Evolutionary conservation across 2,797 vertebrate genomes (phyloP).

Genomic region (Coracias cyanogaster): DNA sequence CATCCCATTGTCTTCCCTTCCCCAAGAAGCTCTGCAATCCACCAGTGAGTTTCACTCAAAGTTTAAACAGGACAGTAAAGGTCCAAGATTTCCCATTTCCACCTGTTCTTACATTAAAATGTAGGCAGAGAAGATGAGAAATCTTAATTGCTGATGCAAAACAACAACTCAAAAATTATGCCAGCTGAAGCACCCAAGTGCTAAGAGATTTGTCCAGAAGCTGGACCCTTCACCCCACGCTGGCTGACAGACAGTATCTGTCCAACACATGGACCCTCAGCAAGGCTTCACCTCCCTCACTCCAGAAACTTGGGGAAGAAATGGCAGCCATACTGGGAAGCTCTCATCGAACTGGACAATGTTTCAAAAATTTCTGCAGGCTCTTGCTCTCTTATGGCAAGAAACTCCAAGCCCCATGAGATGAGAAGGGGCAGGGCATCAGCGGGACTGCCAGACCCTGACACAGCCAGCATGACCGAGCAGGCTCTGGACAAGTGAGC

Average conservation of each 20-base stretch:
- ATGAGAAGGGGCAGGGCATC: not conserved
- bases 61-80: not conserved
- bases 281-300: not conserved
- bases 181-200: rapidly evolving
- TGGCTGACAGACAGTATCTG: not conserved
- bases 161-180: not conserved
- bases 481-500: not conserved
- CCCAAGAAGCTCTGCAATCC: not conserved
- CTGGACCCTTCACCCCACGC: rapidly evolving
- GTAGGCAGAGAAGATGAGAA: not conserved
- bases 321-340: rapidly evolving
- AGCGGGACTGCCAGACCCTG: not conserved
- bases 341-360: not conserved
- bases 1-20: not conserved
- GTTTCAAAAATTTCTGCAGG: not conserved
- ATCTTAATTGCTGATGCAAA: not conserved
- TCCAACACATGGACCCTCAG: not conserved
- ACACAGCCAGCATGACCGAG: rapidly evolving
- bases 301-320: not conserved
- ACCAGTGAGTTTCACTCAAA: not conserved
- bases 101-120: not conserved
- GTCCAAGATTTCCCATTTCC: not conserved
- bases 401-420: not conserved
- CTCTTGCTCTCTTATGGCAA: not conserved
- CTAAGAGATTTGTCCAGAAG: not conserved